Percentiles rank a stretch among this genome's conserved stretches.
Conservation (phyloP, 2,888 invertebrate species). For the Agonum fuliginosum region DNA sequence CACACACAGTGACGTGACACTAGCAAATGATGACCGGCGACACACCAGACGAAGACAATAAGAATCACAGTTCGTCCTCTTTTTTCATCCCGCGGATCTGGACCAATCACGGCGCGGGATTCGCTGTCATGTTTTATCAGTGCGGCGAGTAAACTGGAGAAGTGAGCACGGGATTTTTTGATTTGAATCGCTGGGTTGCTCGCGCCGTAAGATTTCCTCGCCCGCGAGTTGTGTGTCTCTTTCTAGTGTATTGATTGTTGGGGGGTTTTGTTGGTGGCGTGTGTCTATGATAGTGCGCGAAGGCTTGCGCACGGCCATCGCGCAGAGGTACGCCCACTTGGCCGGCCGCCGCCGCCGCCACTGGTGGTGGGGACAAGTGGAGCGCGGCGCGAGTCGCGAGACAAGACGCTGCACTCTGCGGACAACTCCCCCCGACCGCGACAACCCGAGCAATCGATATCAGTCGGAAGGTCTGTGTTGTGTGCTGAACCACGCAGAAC, state of each 20-base stretch:
- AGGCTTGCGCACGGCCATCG: slow-evolving; percentile 35
- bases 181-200: slow-evolving; percentile 66
- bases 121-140: slow-evolving; percentile 73
- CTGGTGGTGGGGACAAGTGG: slow-evolving; percentile 46
- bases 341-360: slow-evolving; percentile 31
- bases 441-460: slow-evolving; percentile 48
- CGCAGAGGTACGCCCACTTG: slow-evolving; percentile 54
- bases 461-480: slow-evolving; percentile 47
- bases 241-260: neutral
- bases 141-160: slow-evolving; percentile 70
- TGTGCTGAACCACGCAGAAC: neutral
- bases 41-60: slow-evolving; percentile 63
- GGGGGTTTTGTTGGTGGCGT: neutral
- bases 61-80: slow-evolving; percentile 57
- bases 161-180: slow-evolving; percentile 69
- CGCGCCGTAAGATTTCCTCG: neutral
- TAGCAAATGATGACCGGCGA: slow-evolving; percentile 17
- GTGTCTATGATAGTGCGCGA: neutral
- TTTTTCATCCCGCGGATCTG: slow-evolving; percentile 64
- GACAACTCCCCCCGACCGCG: neutral
- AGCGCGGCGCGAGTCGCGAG: no score
- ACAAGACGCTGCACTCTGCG: slow-evolving; percentile 45
- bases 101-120: slow-evolving; percentile 71
- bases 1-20: slow-evolving; percentile 16
- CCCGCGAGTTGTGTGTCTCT: neutral